Evolutionary conservation across 92 coral and sea anemone species (phyloP).

Genomic region (Epizoanthus stellaris): DNA sequence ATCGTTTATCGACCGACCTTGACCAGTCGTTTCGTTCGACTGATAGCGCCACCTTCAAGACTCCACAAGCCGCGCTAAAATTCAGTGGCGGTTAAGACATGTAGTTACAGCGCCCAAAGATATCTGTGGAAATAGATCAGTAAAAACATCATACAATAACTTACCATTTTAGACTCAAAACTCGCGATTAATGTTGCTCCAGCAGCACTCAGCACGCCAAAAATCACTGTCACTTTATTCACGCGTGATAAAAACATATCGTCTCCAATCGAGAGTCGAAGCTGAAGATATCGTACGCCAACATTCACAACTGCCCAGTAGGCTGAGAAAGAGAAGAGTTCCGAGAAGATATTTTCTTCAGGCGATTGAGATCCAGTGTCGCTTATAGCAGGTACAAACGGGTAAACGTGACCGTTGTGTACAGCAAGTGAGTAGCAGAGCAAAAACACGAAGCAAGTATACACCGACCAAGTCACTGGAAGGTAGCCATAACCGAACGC

Average conservation of each 20-base stretch:
- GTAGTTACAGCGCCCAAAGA: background rate
- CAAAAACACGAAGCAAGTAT: slow-evolving; percentile 81
- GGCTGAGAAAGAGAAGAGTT: slow-evolving; percentile 82
- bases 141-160: background rate
- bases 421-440: slow-evolving; percentile 90
- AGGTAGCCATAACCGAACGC: slow-evolving; percentile 90
- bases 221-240: slow-evolving; percentile 78
- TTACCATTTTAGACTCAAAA: slow-evolving; percentile 89
- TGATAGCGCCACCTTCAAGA: no score
- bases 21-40: no score
- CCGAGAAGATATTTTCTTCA: slow-evolving; percentile 91
- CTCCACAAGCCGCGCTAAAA: no score
- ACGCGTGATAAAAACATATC: slow-evolving; percentile 76
- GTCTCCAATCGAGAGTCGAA: slow-evolving; percentile 63
- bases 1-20: no score
- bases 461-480: slow-evolving; percentile 89
- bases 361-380: slow-evolving; percentile 94
- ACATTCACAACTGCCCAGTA: slow-evolving; percentile 72
- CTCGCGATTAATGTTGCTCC: slow-evolving; percentile 95
- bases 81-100: no score
- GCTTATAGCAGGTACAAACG: slow-evolving; percentile 97
- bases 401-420: slow-evolving; percentile 82
- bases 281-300: slow-evolving; percentile 85
- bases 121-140: background rate
- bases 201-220: slow-evolving; percentile 78